Evolutionary conservation across 2,797 vertebrate species (phyloP).

Genomic region (Cynodonichthys magdalenae): DNA sequence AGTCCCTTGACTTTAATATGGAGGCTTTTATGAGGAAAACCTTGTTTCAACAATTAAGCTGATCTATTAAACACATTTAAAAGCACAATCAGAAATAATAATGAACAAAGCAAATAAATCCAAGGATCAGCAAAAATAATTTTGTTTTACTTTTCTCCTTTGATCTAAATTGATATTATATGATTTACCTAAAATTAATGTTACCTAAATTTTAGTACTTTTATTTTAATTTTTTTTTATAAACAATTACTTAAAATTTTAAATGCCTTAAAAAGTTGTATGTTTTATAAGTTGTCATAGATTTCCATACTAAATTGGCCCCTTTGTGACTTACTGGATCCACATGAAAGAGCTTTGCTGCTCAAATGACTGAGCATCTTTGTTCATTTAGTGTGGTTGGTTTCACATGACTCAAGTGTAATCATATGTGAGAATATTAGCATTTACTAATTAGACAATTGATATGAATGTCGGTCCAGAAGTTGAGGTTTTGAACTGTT

Average conservation of each 20-base stretch:
- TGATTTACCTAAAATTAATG: not conserved
- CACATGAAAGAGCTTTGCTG: conserved; percentile 2
- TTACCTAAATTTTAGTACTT: not conserved
- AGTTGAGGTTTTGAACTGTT: conserved; percentile 23
- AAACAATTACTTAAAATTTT: not conserved
- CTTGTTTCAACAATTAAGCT: too few relatives aligned
- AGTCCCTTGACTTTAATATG: too few relatives aligned
- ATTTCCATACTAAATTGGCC: not conserved
- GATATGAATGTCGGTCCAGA: conserved; percentile 37
- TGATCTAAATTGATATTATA: not conserved
- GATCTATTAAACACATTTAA: too few relatives aligned
- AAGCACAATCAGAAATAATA: too few relatives aligned
- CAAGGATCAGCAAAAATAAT: too few relatives aligned
- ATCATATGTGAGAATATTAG: conserved; percentile 27
- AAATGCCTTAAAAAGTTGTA: not conserved
- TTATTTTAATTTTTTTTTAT: not conserved
- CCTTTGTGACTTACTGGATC: not conserved
- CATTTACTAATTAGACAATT: conserved; percentile 39
- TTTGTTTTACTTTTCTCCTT: not conserved
- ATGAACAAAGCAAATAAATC: too few relatives aligned
- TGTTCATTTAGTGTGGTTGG: conserved; percentile 30
- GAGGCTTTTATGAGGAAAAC: too few relatives aligned
- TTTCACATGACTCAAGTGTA: conserved; percentile 42
- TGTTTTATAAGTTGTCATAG: not conserved
- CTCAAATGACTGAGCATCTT: conserved; percentile 6